phyloP scores from a whole-genome alignment of 2,888 invertebrate genomes.

The Heliconius cydno region DNA sequence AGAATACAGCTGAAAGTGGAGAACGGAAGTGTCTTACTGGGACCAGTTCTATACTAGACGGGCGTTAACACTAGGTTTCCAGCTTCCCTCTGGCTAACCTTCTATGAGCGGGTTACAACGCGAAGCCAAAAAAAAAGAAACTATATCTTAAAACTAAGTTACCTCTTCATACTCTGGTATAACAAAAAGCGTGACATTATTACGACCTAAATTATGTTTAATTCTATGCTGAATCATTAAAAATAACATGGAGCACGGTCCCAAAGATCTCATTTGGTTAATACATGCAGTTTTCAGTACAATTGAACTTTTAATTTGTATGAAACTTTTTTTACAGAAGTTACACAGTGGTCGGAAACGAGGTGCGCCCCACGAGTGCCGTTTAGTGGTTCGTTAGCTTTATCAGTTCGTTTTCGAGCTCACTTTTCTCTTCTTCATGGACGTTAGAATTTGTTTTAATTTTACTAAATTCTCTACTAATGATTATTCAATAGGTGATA shows the following conservation, averaged over 20 bases:
- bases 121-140: not conserved
- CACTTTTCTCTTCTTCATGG: slow-evolving; percentile 28
- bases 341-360: slow-evolving; percentile 26
- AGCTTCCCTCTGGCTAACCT: no score
- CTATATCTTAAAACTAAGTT: not conserved
- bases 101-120: no score
- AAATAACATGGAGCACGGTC: not conserved
- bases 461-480: not conserved
- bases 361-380: slow-evolving; percentile 34
- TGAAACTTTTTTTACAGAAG: slow-evolving; percentile 31
- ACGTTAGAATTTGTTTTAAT: slow-evolving; percentile 20
- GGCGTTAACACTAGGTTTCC: no score
- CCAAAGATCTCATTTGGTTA: slow-evolving; percentile 6
- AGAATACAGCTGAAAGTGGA: no score
- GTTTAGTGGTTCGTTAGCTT: slow-evolving; percentile 41
- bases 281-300: slow-evolving; percentile 17
- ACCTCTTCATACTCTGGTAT: not conserved
- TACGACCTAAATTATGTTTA: not conserved
- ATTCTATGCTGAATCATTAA: not conserved
- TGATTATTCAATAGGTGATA: not conserved
- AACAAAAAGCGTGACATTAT: not conserved
- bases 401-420: slow-evolving; percentile 34
- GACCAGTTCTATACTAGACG: no score
- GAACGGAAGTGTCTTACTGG: no score
- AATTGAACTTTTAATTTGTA: slow-evolving; percentile 24